phyloP scores from a whole-genome alignment of 2,797 vertebrate species.

The Cyprinodon diabolis region DNA sequence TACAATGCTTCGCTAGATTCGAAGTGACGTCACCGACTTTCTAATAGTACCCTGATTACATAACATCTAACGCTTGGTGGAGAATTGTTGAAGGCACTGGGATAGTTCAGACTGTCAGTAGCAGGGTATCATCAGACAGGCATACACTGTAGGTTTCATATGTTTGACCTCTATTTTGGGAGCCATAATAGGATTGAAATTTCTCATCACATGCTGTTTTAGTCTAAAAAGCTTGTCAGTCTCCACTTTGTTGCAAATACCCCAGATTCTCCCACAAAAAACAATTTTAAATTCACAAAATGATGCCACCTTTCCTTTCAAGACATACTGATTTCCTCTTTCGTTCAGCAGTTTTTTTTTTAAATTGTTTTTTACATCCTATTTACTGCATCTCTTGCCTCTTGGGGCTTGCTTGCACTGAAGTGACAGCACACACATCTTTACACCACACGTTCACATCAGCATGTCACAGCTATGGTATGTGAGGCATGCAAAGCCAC shows the following conservation, averaged over 20 bases:
- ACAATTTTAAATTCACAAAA: slow-evolving; percentile 77
- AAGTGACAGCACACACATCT: slow-evolving; percentile 16
- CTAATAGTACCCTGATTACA: slow-evolving; percentile 37
- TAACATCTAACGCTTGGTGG: slow-evolving; percentile 27
- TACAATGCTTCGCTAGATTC: slow-evolving; percentile 20
- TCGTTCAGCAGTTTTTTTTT: slow-evolving; percentile 11
- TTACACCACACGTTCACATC: slow-evolving; percentile 46
- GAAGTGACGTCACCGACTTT: slow-evolving; percentile 36
- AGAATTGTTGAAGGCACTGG: slow-evolving; percentile 44
- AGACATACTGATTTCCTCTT: slow-evolving; percentile 62
- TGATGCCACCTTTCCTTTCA: slow-evolving; percentile 14
- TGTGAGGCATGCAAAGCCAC: slow-evolving; percentile 77
- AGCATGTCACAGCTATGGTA: slow-evolving; percentile 72
- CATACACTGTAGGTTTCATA: slow-evolving; percentile 37
- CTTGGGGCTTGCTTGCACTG: slow-evolving; percentile 31
- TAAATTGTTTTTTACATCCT: slow-evolving; percentile 23
- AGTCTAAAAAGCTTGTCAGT: not conserved
- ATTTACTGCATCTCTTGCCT: slow-evolving; percentile 2
- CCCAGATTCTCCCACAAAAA: not conserved
- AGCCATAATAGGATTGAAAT: slow-evolving; percentile 15
- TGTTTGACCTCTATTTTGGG: not conserved
- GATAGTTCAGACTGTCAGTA: slow-evolving; percentile 42
- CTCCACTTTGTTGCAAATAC: not conserved
- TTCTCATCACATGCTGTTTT: slow-evolving; percentile 34
- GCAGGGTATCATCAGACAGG: slow-evolving; percentile 45